Base-by-base conservation (phyloP, 2,888 invertebrate species). In the Lycaena phlaeas region DNA sequence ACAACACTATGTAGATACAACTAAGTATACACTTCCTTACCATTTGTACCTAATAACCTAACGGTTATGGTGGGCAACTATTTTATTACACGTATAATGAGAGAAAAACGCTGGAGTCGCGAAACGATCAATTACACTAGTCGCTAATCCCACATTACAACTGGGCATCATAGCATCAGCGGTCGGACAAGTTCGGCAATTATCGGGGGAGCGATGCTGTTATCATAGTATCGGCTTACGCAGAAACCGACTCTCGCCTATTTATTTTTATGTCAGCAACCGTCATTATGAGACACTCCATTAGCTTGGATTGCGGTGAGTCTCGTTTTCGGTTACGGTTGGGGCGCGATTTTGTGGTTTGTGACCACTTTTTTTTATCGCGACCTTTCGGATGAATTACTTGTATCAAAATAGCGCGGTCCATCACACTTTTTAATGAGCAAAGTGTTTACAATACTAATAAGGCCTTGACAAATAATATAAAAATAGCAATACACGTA, bases 241-340 rank as follows among this genome's bases (percentile, higher is more conserved):
- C 76, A 82, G 82, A 82, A 82, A 82, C 84, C 70, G 84, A 82
- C 72, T 81, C 82, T 79, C 70, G 79, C 77, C 84, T 84, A 84
- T 84, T 84, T 84, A 82, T 84, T 84, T 84, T 84, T 84, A 84
- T 84, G 84, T 84, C 84, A 82, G 79, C 79, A 81, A 79, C 81
- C 81, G 79, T 81, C 84, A 82, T 84, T 81, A 82, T 79, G 81
- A 78, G 82, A 82, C 82, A 84, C 84, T 84, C 84, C 84, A 84
- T 84, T 84, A 84, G 81, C 76, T 84, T 69, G 81, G 82, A 84
- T 84, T 82, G 82, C 79, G 75, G 77, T 68, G 69, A 66, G 64
- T 69, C 73, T 71, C 74, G 79, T 75, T 79, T 81, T 84, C 75
- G 77, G 82, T 82, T 81, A 77, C 81, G 70, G 67, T 68, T 72